These are phyloP conservation scores for Drosophila kambysellisi DNA, from an alignment of 2,888 invertebrate genomes.

Conservation along the genomic window DNA sequence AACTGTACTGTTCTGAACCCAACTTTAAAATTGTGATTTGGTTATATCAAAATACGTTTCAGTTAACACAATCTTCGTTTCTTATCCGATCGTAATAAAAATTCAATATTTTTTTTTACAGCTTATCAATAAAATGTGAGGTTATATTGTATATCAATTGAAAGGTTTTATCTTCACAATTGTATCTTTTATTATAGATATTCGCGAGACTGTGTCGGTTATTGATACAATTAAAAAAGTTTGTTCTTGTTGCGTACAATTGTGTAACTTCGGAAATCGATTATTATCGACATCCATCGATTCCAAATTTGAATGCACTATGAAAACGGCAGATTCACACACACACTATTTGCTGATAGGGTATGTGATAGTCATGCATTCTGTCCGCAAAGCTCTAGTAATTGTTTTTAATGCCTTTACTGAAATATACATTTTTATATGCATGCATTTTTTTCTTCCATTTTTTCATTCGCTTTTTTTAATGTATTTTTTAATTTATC, in stretches of 20 bases:
- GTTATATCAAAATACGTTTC: not conserved
- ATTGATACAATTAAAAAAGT: not conserved
- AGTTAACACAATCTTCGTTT: not conserved
- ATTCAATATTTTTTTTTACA: not conserved
- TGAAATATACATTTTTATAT: constrained; percentile 1
- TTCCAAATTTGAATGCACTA: not conserved
- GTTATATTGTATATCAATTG: not conserved
- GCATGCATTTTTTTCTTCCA: not conserved
- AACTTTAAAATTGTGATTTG: not conserved
- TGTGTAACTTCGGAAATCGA: not conserved
- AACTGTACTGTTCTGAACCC: not conserved
- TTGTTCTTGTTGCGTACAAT: not conserved
- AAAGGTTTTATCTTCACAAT: not conserved
- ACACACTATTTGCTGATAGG: not conserved
- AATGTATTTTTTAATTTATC: not conserved
- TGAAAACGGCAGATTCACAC: not conserved
- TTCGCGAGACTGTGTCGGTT: not conserved
- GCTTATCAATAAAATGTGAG: not conserved
- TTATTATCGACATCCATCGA: not conserved
- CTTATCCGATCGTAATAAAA: not conserved
- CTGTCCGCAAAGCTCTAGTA: not conserved
- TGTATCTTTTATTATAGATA: not conserved
- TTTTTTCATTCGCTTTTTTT: not conserved
- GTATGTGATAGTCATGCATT: not conserved
- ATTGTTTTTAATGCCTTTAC: constrained; percentile 13